Conservation (phyloP, 2,888 invertebrate genomes). For the Agriopis marginaria region DNA sequence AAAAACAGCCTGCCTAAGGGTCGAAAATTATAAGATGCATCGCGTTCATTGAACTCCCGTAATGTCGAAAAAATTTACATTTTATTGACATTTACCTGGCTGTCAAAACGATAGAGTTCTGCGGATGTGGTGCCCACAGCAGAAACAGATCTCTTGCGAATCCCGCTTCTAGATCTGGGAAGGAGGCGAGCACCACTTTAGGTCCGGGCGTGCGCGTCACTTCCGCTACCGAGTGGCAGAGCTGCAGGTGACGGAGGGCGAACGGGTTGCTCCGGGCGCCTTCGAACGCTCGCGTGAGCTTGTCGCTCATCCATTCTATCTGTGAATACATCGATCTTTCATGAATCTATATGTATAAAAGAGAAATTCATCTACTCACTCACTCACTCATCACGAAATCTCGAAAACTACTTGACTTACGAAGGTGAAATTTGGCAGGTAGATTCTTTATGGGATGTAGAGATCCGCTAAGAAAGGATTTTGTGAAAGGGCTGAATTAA, state of each 20-base stretch:
- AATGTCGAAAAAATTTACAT: too few relatives aligned
- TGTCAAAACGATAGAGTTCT: conserved; percentile 98
- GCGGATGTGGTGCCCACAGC: conserved; percentile 96
- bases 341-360: too few relatives aligned
- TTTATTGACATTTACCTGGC: conserved; percentile 84
- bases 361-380: too few relatives aligned
- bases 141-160: conserved; percentile 97
- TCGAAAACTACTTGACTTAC: too few relatives aligned
- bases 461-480: too few relatives aligned
- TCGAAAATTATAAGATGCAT: too few relatives aligned
- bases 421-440: too few relatives aligned
- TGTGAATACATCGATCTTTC: conserved; percentile 58
- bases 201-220: conserved; percentile 90
- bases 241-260: conserved; percentile 96
- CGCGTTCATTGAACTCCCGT: too few relatives aligned
- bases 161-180: conserved; percentile 97
- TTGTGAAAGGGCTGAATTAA: too few relatives aligned
- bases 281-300: conserved; percentile 96
- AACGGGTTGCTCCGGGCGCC: conserved; percentile 97
- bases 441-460: too few relatives aligned
- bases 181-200: conserved; percentile 97
- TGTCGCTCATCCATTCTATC: conserved; percentile 99
- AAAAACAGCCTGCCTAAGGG: too few relatives aligned
- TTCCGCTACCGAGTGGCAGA: conserved; percentile 97
- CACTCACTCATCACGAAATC: too few relatives aligned